Evolutionary conservation across 2,888 invertebrate genomes (phyloP), one percentile per base, ranked within the genome.

Genomic region (Willowsia nigromaculata): DNA sequence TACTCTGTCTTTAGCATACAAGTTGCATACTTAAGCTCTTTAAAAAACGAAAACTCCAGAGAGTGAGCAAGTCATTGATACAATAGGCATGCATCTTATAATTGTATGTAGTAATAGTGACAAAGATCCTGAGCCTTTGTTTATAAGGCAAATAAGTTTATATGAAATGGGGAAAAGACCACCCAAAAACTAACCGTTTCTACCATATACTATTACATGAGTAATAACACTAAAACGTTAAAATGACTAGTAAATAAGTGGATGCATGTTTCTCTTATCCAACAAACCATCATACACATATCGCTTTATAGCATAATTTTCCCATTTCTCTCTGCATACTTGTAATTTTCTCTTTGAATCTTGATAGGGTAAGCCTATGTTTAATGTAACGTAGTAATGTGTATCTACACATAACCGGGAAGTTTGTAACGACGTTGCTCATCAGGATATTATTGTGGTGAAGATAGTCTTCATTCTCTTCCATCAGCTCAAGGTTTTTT

Each of bases 121-220:
- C 71, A 22, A 25, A 11, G 11, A 1, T 25, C 25, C 22, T 43
- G 71, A 25, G 22, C 43, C 9, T 27, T 50, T 76, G 25, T 50
- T 47, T 76, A 43, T 50, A 50, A n/a, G 50, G 13, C 22, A 37
- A 37, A 37, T 50, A 78, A 40, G 27, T 33, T 65, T 40, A 83
- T 83, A 56, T 76, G 37, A 76, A 83, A 76, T 47, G 27, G 80
- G 40, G 84, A 62, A 83, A 68, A 89, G 91, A 91, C 91, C 91
- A 91, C 91, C 91, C 91, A 91, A 82, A 89, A 59, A 86, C 89
- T 76, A 81, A 85, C 81, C 81, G 74, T 89, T 82, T 89, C 82
- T 81, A 85, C 82, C 85, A 85, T 85, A 68, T 30, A 85, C 82
- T 76, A 74, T 89, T 89, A 89, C 89, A 89, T 81, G 89, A 89